Evolutionary conservation across 1,140 invertebrate species (phyloP).

Genomic region (Drosophila ficusphila): DNA sequence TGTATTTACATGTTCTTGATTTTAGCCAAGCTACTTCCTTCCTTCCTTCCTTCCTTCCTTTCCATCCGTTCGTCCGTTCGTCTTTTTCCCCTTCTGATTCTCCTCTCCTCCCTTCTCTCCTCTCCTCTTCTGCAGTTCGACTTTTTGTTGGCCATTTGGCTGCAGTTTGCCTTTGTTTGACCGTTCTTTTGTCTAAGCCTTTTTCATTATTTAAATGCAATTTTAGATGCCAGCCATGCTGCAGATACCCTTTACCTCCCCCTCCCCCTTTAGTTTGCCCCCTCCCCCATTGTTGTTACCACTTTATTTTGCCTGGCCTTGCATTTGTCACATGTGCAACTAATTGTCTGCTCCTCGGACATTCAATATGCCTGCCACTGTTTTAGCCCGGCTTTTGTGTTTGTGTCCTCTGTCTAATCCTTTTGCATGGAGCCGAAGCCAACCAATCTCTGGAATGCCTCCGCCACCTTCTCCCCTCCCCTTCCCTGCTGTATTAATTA

Average conservation of each 20-base stretch:
- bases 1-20: constrained; percentile 74
- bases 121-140: not conserved
- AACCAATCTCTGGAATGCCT: constrained; percentile 18
- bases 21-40: constrained; percentile 63
- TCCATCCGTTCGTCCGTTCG: not conserved
- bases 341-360: constrained; percentile 46
- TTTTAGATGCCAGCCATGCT: constrained; percentile 60
- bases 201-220: constrained; percentile 76
- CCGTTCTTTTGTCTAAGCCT: constrained; percentile 50
- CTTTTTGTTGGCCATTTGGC: constrained; percentile 33
- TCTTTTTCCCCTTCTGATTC: not conserved
- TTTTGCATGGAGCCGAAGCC: constrained; percentile 35
- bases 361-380: constrained; percentile 33
- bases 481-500: constrained; percentile 44
- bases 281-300: not conserved
- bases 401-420: constrained; percentile 2
- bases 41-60: constrained; percentile 37
- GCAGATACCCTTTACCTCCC: too few species aligned
- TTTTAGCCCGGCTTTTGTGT: not conserved
- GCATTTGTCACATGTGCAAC: constrained; percentile 60
- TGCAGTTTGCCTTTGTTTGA: constrained; percentile 44
- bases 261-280: not conserved
- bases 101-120: not conserved
- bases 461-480: too few species aligned
- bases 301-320: constrained; percentile 20